Percentiles rank a stretch among this genome's conserved stretches.
Evolutionary conservation across 2,888 invertebrate genomes (phyloP).

Genomic region (Amphimallon solstitiale): DNA sequence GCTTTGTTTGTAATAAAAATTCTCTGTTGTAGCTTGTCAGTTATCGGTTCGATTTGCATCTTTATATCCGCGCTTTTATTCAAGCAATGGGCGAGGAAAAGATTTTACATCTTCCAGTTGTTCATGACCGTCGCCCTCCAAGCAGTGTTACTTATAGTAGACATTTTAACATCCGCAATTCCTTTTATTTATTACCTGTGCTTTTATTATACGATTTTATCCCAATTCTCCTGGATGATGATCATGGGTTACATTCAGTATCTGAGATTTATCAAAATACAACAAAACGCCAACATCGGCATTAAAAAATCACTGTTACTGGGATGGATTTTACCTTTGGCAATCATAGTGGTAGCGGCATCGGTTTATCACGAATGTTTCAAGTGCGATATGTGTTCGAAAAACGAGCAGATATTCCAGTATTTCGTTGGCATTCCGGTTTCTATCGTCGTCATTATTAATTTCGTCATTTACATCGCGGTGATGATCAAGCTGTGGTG

Average conservation of each 20-base stretch:
- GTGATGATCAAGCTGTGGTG: too few relatives aligned
- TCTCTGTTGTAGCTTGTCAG: constrained; percentile 8
- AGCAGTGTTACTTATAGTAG: background rate
- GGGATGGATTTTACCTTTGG: constrained; percentile 26
- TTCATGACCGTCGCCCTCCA: constrained; percentile 2
- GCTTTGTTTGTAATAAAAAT: constrained; percentile 2
- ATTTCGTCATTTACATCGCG: constrained; percentile 16
- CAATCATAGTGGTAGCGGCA: background rate
- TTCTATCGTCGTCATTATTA: constrained; percentile 12
- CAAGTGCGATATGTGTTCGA: constrained; percentile 6
- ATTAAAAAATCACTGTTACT: constrained; percentile 11
- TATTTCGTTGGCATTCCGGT: constrained; percentile 21
- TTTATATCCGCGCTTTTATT: background rate
- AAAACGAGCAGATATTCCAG: constrained; percentile 3
- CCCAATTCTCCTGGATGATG: constrained; percentile 35
- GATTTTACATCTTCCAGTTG: constrained; percentile 11
- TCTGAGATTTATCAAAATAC: constrained; percentile 27
- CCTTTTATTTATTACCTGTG: background rate
- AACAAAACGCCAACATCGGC: background rate
- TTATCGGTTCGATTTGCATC: background rate
- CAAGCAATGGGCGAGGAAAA: constrained; percentile 3
- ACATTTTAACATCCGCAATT: background rate
- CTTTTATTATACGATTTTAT: constrained; percentile 24
- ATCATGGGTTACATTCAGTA: constrained; percentile 30
- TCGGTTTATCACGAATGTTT: constrained; percentile 10